Evolutionary conservation across 2,797 vertebrate species (phyloP).

Genomic region (Enteromius radiatus): DNA sequence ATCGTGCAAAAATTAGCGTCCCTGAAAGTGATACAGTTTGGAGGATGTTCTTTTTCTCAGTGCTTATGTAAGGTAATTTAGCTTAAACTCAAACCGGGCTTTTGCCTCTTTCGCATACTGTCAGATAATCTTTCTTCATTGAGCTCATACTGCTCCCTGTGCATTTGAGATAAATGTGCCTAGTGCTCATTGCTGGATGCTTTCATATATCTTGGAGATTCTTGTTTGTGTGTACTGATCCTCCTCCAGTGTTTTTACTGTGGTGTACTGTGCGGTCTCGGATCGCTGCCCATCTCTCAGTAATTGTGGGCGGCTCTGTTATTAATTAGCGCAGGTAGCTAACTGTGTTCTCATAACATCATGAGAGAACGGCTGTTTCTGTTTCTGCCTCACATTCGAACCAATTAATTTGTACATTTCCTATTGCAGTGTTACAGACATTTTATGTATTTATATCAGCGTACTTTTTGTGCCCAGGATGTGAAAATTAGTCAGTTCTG

Average conservation of each 20-base stretch:
- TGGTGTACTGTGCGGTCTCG: conserved; percentile 28
- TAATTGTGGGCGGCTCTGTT: conserved; percentile 55
- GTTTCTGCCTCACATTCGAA: conserved; percentile 5
- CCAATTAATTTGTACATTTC: conserved; percentile 17
- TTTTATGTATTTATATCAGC: conserved; percentile 29
- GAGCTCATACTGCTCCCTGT: background rate
- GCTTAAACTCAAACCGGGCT: conserved; percentile 16
- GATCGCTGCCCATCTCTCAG: conserved; percentile 53
- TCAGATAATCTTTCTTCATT: conserved; percentile 40
- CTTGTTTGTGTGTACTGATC: conserved; percentile 40
- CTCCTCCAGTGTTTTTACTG: conserved; percentile 29
- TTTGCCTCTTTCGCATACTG: conserved; percentile 2
- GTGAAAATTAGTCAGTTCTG: conserved; percentile 30
- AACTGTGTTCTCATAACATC: conserved; percentile 53
- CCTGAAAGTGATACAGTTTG: conserved; percentile 50
- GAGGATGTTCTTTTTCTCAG: conserved; percentile 41
- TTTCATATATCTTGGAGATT: conserved; percentile 32
- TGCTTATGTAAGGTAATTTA: conserved; percentile 44
- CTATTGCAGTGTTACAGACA: background rate
- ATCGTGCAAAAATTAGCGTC: conserved; percentile 26
- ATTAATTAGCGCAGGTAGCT: conserved; percentile 67
- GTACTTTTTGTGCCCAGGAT: conserved; percentile 17
- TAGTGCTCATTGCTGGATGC: conserved; percentile 6
- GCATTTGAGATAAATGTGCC: conserved; percentile 18
- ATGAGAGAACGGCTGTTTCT: conserved; percentile 51